These are phyloP conservation scores for Telenomus remus DNA, from an alignment of 1,140 invertebrate species.

Conservation along the genomic window DNA sequence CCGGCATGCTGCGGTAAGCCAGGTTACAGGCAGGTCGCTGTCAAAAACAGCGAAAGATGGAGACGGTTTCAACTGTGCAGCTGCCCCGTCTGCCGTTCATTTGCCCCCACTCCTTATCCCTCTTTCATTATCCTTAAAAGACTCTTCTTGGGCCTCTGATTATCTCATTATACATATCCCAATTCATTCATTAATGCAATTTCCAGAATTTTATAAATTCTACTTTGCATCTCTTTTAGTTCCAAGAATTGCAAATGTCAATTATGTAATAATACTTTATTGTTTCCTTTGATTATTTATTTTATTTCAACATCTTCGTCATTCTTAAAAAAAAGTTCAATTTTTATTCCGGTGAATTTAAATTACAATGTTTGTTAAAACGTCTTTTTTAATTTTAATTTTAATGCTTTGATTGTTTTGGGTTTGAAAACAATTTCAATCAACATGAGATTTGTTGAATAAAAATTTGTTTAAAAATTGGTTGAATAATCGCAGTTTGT, in stretches of 20 bases:
- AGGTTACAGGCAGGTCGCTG: slow-evolving; percentile 26
- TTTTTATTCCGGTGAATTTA: too few relatives aligned
- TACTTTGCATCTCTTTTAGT: background rate
- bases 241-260: background rate
- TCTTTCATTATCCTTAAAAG: slow-evolving; percentile 53
- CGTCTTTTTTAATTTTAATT: too few relatives aligned
- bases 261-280: background rate
- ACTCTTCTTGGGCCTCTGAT: slow-evolving; percentile 40
- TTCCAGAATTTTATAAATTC: background rate
- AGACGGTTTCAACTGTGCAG: slow-evolving; percentile 40
- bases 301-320: too few relatives aligned
- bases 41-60: slow-evolving; percentile 41
- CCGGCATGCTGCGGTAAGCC: slow-evolving; percentile 35
- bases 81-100: slow-evolving; percentile 44
- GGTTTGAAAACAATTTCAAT: too few relatives aligned
- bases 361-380: too few relatives aligned
- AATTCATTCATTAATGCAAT: slow-evolving; percentile 36
- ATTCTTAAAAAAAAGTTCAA: too few relatives aligned
- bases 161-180: slow-evolving; percentile 38
- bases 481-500: too few relatives aligned
- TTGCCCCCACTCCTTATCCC: slow-evolving; percentile 25
- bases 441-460: too few relatives aligned
- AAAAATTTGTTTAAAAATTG: too few relatives aligned
- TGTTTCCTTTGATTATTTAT: background rate
- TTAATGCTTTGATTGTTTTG: too few relatives aligned